Evolutionary conservation across 2,113 vertebrate species (phyloP).

Genomic region (Tragelaphus strepsiceros): DNA sequence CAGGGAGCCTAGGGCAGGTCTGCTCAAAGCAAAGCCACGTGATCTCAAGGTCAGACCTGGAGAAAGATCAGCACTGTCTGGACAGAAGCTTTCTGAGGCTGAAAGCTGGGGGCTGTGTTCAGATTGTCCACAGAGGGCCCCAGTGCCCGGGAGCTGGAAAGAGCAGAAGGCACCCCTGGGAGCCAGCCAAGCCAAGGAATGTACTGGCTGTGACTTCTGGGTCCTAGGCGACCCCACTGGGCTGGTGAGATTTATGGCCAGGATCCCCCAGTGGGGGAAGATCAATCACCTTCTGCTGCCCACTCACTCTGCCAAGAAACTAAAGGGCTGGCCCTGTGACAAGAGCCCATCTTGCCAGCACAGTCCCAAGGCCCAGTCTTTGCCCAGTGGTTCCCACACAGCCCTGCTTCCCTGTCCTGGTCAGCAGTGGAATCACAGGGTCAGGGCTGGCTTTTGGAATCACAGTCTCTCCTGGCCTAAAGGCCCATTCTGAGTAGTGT

Average conservation of each 20-base stretch:
- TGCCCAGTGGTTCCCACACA: background rate
- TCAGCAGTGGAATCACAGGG: background rate
- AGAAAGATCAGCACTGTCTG: background rate
- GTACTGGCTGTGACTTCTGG: slow-evolving; percentile 29
- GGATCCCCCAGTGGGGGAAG: background rate
- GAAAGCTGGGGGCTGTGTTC: background rate
- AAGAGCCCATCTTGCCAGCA: background rate
- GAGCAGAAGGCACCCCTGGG: background rate
- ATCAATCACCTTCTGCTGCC: slow-evolving; percentile 23
- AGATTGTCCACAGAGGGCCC: background rate
- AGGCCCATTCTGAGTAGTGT: background rate
- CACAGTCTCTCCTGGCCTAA: background rate
- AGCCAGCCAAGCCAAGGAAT: background rate
- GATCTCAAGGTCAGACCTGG: background rate
- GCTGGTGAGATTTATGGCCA: slow-evolving; percentile 31
- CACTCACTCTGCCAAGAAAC: slow-evolving; percentile 31
- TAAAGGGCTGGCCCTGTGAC: background rate
- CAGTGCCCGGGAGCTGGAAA: background rate
- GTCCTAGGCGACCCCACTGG: slow-evolving; percentile 47
- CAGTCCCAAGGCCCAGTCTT: background rate
- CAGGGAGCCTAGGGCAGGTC: background rate
- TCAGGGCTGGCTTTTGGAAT: background rate
- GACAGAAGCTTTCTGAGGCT: background rate
- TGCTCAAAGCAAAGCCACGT: background rate
- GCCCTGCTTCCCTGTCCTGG: background rate